These are phyloP conservation scores for Caenorhabditis wallacei DNA, from an alignment of 2,888 invertebrate species.

Conservation along the genomic window DNA sequence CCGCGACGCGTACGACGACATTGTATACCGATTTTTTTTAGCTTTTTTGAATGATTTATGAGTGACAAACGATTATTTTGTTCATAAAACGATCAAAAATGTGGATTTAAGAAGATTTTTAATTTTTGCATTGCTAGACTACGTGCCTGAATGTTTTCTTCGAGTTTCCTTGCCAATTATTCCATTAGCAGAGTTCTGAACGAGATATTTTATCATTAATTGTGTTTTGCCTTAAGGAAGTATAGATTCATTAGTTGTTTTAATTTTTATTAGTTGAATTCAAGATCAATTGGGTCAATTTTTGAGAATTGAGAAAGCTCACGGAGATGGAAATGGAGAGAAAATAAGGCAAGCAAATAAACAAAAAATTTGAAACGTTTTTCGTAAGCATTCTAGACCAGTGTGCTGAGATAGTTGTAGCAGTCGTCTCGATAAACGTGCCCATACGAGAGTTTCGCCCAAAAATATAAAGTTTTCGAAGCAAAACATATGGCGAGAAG, in stretches of 20 bases:
- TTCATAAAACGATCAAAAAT: too few relatives aligned
- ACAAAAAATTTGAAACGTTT: background rate
- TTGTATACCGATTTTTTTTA: slow-evolving; percentile 2
- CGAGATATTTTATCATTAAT: too few relatives aligned
- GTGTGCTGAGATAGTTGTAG: slow-evolving; percentile 60
- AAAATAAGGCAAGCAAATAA: slow-evolving; percentile 9
- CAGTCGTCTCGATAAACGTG: slow-evolving; percentile 60
- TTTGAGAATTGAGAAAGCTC: background rate
- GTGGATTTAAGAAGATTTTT: too few relatives aligned
- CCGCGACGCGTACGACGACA: slow-evolving; percentile 49
- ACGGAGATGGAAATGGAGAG: slow-evolving; percentile 13
- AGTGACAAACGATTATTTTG: background rate
- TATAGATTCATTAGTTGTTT: too few relatives aligned
- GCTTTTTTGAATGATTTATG: slow-evolving; percentile 1
- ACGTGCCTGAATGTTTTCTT: too few relatives aligned
- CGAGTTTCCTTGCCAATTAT: too few relatives aligned
- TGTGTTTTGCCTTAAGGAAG: background rate
- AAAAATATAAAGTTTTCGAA: slow-evolving; percentile 60
- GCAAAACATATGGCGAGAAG: slow-evolving; percentile 58
- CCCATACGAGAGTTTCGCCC: slow-evolving; percentile 55
- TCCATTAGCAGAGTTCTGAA: too few relatives aligned
- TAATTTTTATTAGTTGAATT: background rate
- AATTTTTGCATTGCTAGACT: too few relatives aligned
- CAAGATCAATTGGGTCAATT: slow-evolving; percentile 13
- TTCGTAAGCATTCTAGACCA: slow-evolving; percentile 33